Evolutionary conservation across 1,140 invertebrate species (phyloP).

Genomic region (Melanaphis sacchari): DNA sequence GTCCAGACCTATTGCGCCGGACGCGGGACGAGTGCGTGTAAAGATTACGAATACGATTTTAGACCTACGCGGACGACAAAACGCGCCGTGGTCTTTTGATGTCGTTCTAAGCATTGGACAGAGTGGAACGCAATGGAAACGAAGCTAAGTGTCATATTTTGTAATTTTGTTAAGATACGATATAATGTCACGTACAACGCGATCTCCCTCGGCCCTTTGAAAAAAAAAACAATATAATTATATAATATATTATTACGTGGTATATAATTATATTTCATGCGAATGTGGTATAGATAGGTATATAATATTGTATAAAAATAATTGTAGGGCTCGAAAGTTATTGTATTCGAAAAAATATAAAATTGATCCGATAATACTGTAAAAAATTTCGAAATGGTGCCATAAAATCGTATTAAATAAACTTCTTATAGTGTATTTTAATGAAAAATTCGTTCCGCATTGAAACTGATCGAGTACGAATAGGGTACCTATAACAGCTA

Average conservation of each 20-base stretch:
- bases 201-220: neutral
- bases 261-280: neutral
- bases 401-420: no score
- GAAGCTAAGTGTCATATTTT: neutral
- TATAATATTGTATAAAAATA: no score
- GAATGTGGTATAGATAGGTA: neutral
- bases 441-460: neutral
- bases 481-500: no score
- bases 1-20: no score
- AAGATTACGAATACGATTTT: no score
- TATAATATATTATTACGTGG: neutral
- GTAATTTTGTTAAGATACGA: no score
- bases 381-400: no score
- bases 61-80: no score
- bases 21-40: no score
- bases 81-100: no score
- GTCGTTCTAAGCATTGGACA: no score
- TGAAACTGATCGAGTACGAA: neutral
- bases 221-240: conserved; percentile 8
- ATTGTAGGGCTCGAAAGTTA: neutral
- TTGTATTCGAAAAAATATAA: neutral
- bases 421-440: no score
- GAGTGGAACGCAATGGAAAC: neutral
- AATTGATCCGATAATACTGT: neutral
- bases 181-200: neutral